These are phyloP conservation scores for Stenodema calcarata DNA, from an alignment of 2,888 invertebrate genomes.

Conservation along the genomic window DNA sequence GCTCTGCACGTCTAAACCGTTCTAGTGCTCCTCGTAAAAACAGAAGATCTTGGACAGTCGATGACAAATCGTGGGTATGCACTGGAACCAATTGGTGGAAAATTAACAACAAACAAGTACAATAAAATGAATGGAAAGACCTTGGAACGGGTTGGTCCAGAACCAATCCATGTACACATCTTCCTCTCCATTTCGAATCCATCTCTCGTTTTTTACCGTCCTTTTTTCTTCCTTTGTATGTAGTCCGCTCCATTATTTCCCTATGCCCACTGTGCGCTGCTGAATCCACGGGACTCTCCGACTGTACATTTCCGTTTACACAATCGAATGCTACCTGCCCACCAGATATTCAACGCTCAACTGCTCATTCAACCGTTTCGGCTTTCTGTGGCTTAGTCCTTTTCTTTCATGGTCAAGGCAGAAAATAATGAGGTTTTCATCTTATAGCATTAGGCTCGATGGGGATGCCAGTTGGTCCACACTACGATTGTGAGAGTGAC, in stretches of 20 bases:
- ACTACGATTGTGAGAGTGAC: no score
- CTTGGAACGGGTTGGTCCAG: conserved; percentile 16
- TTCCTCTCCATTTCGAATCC: conserved; percentile 14
- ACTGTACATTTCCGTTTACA: conserved; percentile 3
- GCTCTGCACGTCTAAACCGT: neutral
- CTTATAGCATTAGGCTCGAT: neutral
- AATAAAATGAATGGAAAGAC: conserved; percentile 24
- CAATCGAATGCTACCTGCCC: neutral
- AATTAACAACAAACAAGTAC: conserved; percentile 32
- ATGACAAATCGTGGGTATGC: neutral
- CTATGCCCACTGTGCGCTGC: neutral
- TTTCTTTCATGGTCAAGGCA: neutral
- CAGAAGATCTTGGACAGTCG: neutral
- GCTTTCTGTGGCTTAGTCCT: neutral
- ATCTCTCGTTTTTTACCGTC: neutral
- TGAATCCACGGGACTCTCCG: neutral
- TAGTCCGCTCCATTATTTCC: neutral
- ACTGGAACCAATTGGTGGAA: conserved; percentile 22
- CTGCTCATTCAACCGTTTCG: neutral
- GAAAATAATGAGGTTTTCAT: neutral
- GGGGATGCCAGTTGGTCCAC: neutral
- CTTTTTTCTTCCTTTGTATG: neutral
- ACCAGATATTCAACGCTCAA: neutral
- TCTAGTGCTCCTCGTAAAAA: neutral
- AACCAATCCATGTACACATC: conserved; percentile 22